Evolutionary conservation across 2,888 invertebrate genomes (phyloP).

Genomic region (Strigamia transsilvanica): DNA sequence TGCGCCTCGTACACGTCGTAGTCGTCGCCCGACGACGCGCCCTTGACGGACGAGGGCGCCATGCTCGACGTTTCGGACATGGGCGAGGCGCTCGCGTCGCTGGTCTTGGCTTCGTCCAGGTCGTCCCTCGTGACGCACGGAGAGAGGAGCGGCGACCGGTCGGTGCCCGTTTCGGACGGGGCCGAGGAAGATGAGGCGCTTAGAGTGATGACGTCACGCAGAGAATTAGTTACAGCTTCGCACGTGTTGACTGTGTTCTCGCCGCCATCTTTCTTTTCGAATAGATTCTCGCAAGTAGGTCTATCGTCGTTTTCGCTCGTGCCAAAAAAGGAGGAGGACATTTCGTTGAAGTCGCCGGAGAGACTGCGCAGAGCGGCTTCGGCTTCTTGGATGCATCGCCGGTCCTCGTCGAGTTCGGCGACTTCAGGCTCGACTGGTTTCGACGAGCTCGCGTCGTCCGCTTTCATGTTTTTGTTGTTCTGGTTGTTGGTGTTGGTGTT

Average conservation of each 20-base stretch:
- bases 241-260: slow-evolving; percentile 55
- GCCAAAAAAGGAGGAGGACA: slow-evolving; percentile 54
- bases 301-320: slow-evolving; percentile 59
- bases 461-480: slow-evolving; percentile 54
- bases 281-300: slow-evolving; percentile 63
- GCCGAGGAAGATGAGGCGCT: slow-evolving; percentile 57
- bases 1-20: slow-evolving; percentile 51
- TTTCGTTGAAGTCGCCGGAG: slow-evolving; percentile 80
- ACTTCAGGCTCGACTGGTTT: slow-evolving; percentile 50
- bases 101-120: slow-evolving; percentile 3
- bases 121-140: slow-evolving; percentile 54
- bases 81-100: not conserved
- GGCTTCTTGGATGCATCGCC: slow-evolving; percentile 81
- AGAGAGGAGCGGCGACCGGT: slow-evolving; percentile 55
- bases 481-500: not conserved
- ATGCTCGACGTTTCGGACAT: not conserved
- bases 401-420: slow-evolving; percentile 75
- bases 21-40: slow-evolving; percentile 51
- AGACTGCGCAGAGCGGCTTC: slow-evolving; percentile 85
- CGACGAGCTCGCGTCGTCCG: not conserved
- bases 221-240: slow-evolving; percentile 57
- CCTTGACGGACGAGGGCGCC: slow-evolving; percentile 13
- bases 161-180: slow-evolving; percentile 48
- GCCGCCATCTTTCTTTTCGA: slow-evolving; percentile 57
- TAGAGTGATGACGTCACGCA: slow-evolving; percentile 57